phyloP scores from a whole-genome alignment of 2,113 vertebrate species.

The Lipotes vexillifer region DNA sequence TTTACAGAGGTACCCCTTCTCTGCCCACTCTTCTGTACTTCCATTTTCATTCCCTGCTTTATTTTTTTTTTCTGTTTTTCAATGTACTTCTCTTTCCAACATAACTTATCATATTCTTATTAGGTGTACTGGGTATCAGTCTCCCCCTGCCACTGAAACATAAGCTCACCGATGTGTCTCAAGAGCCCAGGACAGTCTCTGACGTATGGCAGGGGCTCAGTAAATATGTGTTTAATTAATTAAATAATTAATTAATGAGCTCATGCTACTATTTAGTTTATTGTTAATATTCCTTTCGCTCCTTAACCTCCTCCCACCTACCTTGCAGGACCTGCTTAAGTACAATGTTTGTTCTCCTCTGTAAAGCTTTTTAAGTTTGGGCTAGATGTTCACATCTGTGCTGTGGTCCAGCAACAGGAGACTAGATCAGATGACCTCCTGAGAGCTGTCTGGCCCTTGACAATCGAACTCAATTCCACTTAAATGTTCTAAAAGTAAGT shows the following conservation, averaged over 20 bases:
- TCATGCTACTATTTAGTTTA: neutral
- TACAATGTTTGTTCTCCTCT: neutral
- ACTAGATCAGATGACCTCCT: constrained; percentile 54
- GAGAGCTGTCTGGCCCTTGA: constrained; percentile 55
- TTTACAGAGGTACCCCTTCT: neutral
- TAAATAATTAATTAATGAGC: neutral
- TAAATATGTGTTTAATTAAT: constrained; percentile 6
- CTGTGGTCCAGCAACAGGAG: neutral
- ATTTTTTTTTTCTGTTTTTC: neutral
- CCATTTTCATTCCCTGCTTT: neutral
- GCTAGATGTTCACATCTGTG: neutral
- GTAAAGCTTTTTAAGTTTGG: neutral
- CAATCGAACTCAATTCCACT: constrained; percentile 65
- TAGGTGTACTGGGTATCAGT: neutral
- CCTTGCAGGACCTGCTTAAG: neutral
- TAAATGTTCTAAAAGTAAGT: constrained; percentile 59
- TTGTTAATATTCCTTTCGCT: neutral
- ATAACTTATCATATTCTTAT: neutral
- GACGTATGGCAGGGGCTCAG: neutral
- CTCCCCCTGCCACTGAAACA: neutral
- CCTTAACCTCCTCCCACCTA: neutral
- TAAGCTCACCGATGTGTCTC: neutral
- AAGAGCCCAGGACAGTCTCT: neutral
- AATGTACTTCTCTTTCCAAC: neutral
- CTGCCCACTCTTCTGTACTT: neutral